A percentile compares a stretch with the other conserved stretches of the same genome.
These are phyloP conservation scores for Scrobipalpa costella DNA, from an alignment of 2,888 invertebrate species.

Conservation along the genomic window DNA sequence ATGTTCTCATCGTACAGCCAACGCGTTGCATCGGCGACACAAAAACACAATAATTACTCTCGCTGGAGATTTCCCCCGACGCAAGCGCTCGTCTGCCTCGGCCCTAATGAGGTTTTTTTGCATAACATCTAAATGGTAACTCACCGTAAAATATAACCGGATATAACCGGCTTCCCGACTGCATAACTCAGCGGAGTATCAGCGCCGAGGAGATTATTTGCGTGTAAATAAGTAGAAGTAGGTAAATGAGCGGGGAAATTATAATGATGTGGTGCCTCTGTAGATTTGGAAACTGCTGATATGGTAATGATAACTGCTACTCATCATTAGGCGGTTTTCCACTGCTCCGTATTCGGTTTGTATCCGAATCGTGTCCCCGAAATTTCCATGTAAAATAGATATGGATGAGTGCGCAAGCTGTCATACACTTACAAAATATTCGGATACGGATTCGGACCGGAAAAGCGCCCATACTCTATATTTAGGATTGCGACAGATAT, in stretches of 20 bases:
- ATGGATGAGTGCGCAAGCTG: too few relatives aligned
- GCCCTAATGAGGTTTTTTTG: conserved; percentile 38
- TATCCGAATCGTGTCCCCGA: too few relatives aligned
- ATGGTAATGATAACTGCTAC: too few relatives aligned
- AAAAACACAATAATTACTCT: conserved; percentile 38
- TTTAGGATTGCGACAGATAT: too few relatives aligned
- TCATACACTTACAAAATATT: too few relatives aligned
- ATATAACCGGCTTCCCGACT: neutral
- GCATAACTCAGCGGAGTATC: conserved; percentile 17
- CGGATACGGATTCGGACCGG: too few relatives aligned
- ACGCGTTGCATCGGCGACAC: conserved; percentile 23
- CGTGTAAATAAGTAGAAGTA: neutral
- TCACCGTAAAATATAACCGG: conserved; percentile 16
- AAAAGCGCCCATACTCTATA: too few relatives aligned
- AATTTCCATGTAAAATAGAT: too few relatives aligned
- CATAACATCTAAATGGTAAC: conserved; percentile 20
- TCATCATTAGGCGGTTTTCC: too few relatives aligned
- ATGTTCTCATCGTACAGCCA: neutral
- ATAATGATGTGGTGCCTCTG: conserved; percentile 10
- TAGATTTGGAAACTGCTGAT: neutral
- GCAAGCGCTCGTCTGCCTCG: conserved; percentile 36
- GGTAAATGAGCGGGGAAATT: neutral
- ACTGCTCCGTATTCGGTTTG: too few relatives aligned
- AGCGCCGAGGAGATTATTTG: conserved; percentile 1
- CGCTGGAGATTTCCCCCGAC: conserved; percentile 67